Percentiles rank a stretch among this genome's conserved stretches.
Conservation (phyloP, 2,113 vertebrate genomes). For the Vulpes ferrilata region DNA sequence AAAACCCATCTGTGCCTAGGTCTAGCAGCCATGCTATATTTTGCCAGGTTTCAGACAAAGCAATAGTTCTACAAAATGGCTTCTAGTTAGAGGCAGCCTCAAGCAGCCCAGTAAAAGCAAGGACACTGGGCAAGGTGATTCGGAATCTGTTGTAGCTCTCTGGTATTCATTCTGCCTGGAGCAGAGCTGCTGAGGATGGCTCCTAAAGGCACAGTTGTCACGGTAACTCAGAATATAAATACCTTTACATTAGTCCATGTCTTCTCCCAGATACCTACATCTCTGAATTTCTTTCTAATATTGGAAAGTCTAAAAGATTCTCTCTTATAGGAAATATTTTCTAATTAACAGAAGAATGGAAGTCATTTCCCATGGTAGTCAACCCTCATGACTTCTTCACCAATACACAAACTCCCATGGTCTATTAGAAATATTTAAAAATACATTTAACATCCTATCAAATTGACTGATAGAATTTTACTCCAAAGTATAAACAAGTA, state of each 20-base stretch:
- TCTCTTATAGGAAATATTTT: background rate
- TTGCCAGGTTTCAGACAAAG: conserved; percentile 27
- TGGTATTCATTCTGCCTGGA: background rate
- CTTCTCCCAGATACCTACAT: background rate
- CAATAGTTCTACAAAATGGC: background rate
- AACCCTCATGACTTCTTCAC: background rate
- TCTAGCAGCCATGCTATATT: background rate
- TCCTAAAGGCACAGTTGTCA: background rate
- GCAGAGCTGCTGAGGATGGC: background rate
- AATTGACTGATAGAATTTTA: background rate
- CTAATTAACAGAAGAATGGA: conserved; percentile 8
- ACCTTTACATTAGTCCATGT: background rate
- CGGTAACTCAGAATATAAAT: background rate
- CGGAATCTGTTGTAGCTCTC: background rate
- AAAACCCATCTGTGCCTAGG: conserved; percentile 24
- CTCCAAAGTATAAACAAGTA: background rate
- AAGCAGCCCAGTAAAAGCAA: background rate
- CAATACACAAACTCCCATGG: background rate
- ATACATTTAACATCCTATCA: background rate
- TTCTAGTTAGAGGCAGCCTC: background rate
- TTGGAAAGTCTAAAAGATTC: background rate
- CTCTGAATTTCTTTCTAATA: background rate
- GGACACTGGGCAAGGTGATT: background rate
- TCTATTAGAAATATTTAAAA: background rate
- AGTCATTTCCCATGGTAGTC: background rate